Evolutionary conservation across 2,113 vertebrate species (phyloP), one percentile per base, ranked within the genome.

Genomic region (Strix uralensis): DNA sequence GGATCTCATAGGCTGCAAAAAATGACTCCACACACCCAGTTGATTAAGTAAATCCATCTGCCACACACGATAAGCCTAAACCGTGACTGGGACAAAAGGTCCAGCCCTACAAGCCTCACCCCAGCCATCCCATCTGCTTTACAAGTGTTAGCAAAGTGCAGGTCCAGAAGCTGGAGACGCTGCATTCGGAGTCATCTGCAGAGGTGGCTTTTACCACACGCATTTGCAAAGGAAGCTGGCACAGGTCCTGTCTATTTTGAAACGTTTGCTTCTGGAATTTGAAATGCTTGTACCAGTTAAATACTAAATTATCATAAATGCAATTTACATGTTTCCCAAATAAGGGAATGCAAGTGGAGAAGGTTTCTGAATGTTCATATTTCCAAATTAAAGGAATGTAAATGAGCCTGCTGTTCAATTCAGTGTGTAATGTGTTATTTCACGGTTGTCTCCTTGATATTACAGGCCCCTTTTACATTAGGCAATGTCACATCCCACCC

Each of bases 371-470:
- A 94, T 79, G 84, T 93, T 97, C 94, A 51, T 92, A 92, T 89
- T 96, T 97, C 84, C 87, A 94, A 97, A 97, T 97, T 96, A 97
- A 97, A 95, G 84, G 81, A 92, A 97, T 96, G 93, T 90, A 97
- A 97, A 97, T 97, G 95, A 97, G 78, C 87, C 95, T 96, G 89
- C 95, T 97, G 96, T 96, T 97, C 93, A 93, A 85, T 96, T 97
- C 69, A 81, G 92, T 96, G 91, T 96, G 96, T 96, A 97, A 97
- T 88, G 58, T 70, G 81, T 84, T 96, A 95, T 97, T 97, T 97
- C 91, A 97, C 51, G 95, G 96, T 92, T 97, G 96, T 97, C 97
- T 97, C 94, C 84, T 94, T 92, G 84, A 96, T 97, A 95, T 96
- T 97, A 82, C 79, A 93, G 86, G 72, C 54, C 74, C 81, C 55